Base-by-base conservation (phyloP, 2,888 invertebrate genomes). In the Leucoptera coffeella region DNA sequence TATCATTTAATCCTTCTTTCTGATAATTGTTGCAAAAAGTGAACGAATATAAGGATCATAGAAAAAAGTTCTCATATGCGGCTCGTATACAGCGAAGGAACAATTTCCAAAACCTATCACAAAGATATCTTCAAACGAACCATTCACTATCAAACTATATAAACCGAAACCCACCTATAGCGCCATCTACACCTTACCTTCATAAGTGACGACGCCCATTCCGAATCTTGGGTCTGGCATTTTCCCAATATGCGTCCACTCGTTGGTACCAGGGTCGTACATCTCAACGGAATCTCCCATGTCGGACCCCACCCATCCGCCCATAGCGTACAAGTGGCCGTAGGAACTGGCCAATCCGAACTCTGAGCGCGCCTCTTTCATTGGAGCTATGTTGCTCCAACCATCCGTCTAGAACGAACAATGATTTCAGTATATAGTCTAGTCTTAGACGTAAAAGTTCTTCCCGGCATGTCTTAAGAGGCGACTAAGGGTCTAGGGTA, bases 291-390 rank as follows among this genome's bases (percentile, higher is more conserved):
- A 82, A 13, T 85, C 83, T 2, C 90, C 91, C 50, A 93, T 89
- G 47, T 91, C 90, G 32, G 86, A 85, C 1, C 92, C 93, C 15
- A 93, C 83, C 92, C 93, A 93, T 3, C 94, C 94, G 22, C 94
- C 93, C 39, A 94, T 80, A 1, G 91, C 92, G 49, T 86, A 90
- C 31, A 94, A 59, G 41, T 78, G 78, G 14, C 87, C 88, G 38
- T 87, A 82, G 54, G 87, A 77, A 9, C 86, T 84, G 43, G 89
- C 88, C 33, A 92, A 60, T 2, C 93, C 92, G 49, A 93, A 88
- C 52, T 91, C 92, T 58, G 91, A 93, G 12, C 94, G 75, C 1
- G 89, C 85, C 38, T 86, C 84, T 34, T 82, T 79, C 85, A 88
- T 86, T 8, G 78, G 77, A 4, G 81, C 72, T 41, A 83, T 77